Base-by-base conservation (phyloP, 1,140 invertebrate genomes). In the Doryteuthis pealeii region DNA sequence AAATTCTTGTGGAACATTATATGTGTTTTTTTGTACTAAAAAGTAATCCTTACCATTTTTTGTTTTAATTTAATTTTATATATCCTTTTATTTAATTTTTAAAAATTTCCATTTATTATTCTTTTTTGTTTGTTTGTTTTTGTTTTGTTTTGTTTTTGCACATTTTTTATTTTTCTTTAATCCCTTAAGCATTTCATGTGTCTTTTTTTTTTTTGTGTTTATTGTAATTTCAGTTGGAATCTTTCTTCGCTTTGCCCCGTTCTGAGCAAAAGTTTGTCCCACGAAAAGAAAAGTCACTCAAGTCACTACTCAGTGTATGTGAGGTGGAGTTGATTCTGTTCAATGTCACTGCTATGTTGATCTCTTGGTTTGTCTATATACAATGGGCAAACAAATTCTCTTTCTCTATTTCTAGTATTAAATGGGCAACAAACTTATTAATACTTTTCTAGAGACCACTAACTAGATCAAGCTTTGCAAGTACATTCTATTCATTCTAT, bases 181-280 rank as follows among this genome's bases (percentile, higher is more conserved):
- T 18, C 69, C 31, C 22, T 18, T 35, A 45, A 70, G 5, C 31
- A 66, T 73, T 26, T 40, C 73, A 32, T 67, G 15, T 71, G 12
- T 58, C 26, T 10, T 70, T 33, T 68, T 62, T 66, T 72, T 73
- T 75, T 18, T 54, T 71, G 72, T 80, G 76, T 74, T 79, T 72
- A 71, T 77, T 70, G 79, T 74, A 79, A 72, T 85, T 85, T 85
- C 84, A 85, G 84, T 82, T 85, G 84, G 82, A 83, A 82, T 78
- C 78, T 70, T 85, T 85, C 83, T 85, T 85, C 84, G 78, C 77
- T 77, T 83, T 85, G 58, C 83, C 84, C 66, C 81, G 80, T 74
- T 71, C 79, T 73, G 83, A 84, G 73, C 78, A 82, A 79, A 84
- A 85, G 81, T 84, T 84, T 84, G 78, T 84, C 40, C 83, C 84